Evolutionary conservation across 1,140 invertebrate species (phyloP).

Genomic region (Cheumatopsyche charites): DNA sequence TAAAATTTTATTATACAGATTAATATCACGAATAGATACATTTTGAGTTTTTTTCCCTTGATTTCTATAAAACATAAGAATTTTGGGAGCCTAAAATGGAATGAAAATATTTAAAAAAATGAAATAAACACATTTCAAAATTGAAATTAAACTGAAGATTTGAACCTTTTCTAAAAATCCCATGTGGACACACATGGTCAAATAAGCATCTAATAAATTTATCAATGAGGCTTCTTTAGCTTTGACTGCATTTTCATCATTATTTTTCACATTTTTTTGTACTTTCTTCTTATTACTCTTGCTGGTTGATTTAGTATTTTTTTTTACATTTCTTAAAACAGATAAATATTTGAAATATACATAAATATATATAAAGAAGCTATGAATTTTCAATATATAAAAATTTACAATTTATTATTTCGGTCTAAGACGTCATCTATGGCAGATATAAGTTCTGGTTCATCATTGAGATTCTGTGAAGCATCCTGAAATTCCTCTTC

Average conservation of each 20-base stretch:
- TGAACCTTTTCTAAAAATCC: slow-evolving; percentile 55
- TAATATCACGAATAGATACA: slow-evolving; percentile 57
- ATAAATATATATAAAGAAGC: not conserved
- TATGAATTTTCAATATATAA: not conserved
- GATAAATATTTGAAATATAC: not conserved
- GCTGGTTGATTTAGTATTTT: slow-evolving; percentile 19
- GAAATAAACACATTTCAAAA: not conserved
- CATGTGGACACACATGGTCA: slow-evolving; percentile 63
- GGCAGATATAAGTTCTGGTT: not conserved
- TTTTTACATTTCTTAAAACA: not conserved
- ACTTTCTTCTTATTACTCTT: slow-evolving; percentile 5
- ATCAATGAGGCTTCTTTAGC: slow-evolving; percentile 57
- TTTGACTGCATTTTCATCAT: slow-evolving; percentile 37
- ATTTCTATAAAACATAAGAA: slow-evolving; percentile 66
- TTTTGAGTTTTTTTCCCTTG: slow-evolving; percentile 52
- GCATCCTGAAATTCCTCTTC: not conserved
- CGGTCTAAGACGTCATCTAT: not conserved
- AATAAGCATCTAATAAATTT: slow-evolving; percentile 60
- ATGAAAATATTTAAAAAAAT: slow-evolving; percentile 1
- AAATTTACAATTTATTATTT: not conserved
- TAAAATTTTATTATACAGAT: slow-evolving; percentile 70
- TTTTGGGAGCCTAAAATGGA: slow-evolving; percentile 59
- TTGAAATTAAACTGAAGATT: too few relatives aligned
- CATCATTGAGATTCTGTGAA: not conserved
- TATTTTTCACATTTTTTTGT: not conserved